Evolutionary conservation across 2,797 vertebrate genomes (phyloP), one percentile per base, ranked within the genome.

Genomic region (Anas capensis): DNA sequence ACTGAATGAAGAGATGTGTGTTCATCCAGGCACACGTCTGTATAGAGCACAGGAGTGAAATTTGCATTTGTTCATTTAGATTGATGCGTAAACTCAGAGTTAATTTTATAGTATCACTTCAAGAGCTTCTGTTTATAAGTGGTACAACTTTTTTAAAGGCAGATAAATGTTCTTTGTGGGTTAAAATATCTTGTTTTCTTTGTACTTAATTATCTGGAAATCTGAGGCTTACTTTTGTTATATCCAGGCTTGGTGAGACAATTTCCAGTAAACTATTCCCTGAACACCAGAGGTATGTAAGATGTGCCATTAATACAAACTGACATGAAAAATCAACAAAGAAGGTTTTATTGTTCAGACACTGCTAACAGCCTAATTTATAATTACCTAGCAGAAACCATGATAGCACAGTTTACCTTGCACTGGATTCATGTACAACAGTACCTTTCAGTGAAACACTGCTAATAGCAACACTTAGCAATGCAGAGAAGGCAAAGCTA

Each of bases 121-220:
- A 62, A 34, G 48, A 70, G 15, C 53, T 90, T 87, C 57, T 86
- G n/a, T 9, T 73, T 66, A 12, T 58, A 31, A 36, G 29, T 26
- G 15, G 26, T 70, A 42, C 2, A 11, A 34, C 7, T 81, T 75
- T 40, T 53, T 76, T 60, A 77, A 72, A 68, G 88, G 31, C 12
- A 6, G 20, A 27, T 42, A 29, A 31, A 7, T 75, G 24, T 24
- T 82, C 26, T 66, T 75, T 70, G 3, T 87, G 61, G 38, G 38
- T 88, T 88, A 44, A 88, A 88, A 57, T 53, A 16, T 23, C 79
- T 85, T 53, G n/a, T 64, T 88, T 86, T 69, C 51, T 58, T 91
- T 66, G 24, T 27, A n/a, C 34, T 61, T 46, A 85, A 58, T 73
- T 77, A 36, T 40, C 14, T 56, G 44, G n/a, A 44, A 86, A 34